These are phyloP conservation scores for Callinectes sapidus DNA, from an alignment of 2,888 invertebrate genomes.

Conservation along the genomic window DNA sequence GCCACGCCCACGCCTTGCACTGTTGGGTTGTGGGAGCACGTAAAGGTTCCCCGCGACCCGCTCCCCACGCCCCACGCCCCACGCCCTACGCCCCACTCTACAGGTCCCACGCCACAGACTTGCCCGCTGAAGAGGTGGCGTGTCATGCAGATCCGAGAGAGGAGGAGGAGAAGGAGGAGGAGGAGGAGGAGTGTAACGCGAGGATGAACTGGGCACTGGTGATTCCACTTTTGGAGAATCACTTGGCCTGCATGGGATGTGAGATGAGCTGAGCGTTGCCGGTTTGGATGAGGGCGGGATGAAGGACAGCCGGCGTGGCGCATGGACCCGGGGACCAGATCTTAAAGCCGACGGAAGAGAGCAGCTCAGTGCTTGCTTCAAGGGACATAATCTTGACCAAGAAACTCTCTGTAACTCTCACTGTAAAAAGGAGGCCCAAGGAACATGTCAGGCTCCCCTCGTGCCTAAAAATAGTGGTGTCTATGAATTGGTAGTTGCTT, in stretches of 20 bases:
- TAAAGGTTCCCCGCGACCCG: background rate
- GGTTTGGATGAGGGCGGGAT: slow-evolving; percentile 8
- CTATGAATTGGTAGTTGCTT: background rate
- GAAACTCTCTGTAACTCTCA: background rate
- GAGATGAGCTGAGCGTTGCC: background rate
- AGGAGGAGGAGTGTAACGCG: background rate
- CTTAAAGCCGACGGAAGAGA: slow-evolving; percentile 36
- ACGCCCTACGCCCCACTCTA: no score
- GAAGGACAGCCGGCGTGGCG: background rate
- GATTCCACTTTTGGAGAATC: slow-evolving; percentile 18
- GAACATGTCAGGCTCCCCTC: background rate
- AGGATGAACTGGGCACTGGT: background rate
- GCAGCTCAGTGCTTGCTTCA: slow-evolving; percentile 4
- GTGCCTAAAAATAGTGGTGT: background rate
- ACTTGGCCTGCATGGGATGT: background rate
- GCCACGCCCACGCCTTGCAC: background rate
- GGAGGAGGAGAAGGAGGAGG: background rate
- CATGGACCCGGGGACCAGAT: background rate
- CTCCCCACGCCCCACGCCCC: no score
- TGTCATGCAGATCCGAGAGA: background rate
- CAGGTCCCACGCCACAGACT: background rate
- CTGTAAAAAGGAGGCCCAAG: background rate
- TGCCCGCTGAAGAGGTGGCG: background rate
- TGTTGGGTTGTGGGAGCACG: background rate
- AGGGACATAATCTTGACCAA: slow-evolving; percentile 24